phyloP scores from a whole-genome alignment of 1,140 invertebrate species.

The Archegozetes longisetosus region DNA sequence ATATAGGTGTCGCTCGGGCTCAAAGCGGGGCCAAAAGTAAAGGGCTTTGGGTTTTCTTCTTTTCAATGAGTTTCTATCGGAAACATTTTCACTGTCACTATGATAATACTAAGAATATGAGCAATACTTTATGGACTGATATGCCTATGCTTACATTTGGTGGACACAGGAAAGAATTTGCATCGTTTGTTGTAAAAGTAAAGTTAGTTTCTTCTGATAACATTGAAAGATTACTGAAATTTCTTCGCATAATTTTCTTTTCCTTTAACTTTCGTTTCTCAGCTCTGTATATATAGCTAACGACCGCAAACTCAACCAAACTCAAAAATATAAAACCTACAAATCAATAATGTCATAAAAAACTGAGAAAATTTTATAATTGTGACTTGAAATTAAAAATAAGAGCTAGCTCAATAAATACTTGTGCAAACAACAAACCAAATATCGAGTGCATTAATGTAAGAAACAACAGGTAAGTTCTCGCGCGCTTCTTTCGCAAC shows the following conservation, averaged over 20 bases:
- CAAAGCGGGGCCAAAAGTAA: too few species aligned
- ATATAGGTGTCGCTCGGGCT: too few species aligned
- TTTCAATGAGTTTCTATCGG: too few species aligned
- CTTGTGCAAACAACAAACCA: conserved; percentile 36
- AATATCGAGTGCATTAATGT: conserved; percentile 38
- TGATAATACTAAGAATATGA: too few species aligned
- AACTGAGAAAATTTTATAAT: not conserved
- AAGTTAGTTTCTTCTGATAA: too few species aligned
- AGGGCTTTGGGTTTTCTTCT: too few species aligned
- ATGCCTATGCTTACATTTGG: too few species aligned
- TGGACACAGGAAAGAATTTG: too few species aligned
- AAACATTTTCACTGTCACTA: too few species aligned
- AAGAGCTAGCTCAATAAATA: not conserved
- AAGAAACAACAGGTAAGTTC: conserved; percentile 30
- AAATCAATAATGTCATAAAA: conserved; percentile 1
- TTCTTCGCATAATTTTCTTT: conserved; percentile 1
- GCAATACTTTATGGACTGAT: too few species aligned
- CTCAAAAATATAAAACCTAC: conserved; percentile 60
- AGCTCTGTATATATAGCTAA: conserved; percentile 49
- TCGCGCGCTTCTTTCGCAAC: conserved; percentile 16
- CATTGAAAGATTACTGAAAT: too few species aligned
- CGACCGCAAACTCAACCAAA: conserved; percentile 73
- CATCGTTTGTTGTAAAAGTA: too few species aligned
- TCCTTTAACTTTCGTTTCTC: conserved; percentile 19
- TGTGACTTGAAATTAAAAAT: not conserved